Conservation (phyloP, 1,140 invertebrate species). For the Macrobrachium nipponense region DNA sequence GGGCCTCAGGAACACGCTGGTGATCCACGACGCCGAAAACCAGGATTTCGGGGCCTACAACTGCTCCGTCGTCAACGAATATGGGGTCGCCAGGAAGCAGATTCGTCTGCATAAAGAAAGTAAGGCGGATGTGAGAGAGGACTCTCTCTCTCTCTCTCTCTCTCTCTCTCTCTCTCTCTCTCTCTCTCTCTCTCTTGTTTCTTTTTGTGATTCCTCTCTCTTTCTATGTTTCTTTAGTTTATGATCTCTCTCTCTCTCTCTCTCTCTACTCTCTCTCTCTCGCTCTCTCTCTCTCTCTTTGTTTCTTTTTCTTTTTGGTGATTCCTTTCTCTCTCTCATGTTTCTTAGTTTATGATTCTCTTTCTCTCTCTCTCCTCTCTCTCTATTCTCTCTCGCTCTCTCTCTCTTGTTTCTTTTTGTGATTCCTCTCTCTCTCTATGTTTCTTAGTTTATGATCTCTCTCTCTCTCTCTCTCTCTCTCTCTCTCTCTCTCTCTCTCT, state of each 20-base stretch:
- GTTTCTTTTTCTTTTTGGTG: no score
- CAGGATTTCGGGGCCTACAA: conserved; percentile 94
- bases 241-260: background rate
- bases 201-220: no score
- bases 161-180: background rate
- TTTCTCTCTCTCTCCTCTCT: conserved; percentile 4
- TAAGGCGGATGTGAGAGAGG: no score
- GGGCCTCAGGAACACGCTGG: conserved; percentile 82
- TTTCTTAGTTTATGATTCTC: background rate
- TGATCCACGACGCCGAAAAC: conserved; percentile 84
- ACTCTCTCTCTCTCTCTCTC: background rate
- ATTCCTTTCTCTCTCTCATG: background rate
- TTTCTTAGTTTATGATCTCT: background rate
- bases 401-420: no score
- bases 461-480: background rate
- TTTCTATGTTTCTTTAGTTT: background rate
- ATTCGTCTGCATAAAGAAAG: conserved; percentile 46
- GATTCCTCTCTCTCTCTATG: no score
- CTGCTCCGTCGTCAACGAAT: conserved; percentile 91
- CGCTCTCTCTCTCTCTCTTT: no score
- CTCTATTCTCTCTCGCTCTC: background rate
- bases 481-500: conserved; percentile 1
- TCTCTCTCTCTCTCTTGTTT: background rate
- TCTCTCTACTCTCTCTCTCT: no score
- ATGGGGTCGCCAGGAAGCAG: conserved; percentile 72